A percentile compares a stretch with the other conserved stretches of the same genome.
Evolutionary conservation across 2,113 vertebrate genomes (phyloP).

Genomic region (Erpornis zantholeuca): DNA sequence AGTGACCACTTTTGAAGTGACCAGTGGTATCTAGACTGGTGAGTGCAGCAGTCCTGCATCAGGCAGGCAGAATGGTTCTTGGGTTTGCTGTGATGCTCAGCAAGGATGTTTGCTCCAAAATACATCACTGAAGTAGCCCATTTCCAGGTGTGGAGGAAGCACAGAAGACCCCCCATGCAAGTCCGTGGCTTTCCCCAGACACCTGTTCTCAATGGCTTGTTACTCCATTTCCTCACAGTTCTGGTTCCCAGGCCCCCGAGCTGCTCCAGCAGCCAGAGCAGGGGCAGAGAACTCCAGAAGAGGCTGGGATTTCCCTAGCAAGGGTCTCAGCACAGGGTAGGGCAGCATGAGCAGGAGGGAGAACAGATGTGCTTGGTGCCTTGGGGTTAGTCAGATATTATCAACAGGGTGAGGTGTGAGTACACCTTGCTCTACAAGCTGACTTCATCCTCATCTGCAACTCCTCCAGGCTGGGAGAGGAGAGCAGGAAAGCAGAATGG

Average conservation of each 20-base stretch:
- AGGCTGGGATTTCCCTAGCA: neutral
- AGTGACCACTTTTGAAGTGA: neutral
- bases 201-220: neutral
- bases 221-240: neutral
- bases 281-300: neutral
- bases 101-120: neutral
- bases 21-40: neutral
- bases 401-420: neutral
- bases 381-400: conserved; percentile 20
- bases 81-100: neutral
- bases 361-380: neutral
- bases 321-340: neutral
- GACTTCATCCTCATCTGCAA: conserved; percentile 35
- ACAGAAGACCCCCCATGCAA: fast-evolving
- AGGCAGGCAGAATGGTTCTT: neutral
- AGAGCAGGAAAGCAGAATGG: neutral
- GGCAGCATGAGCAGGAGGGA: neutral
- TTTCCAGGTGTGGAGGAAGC: neutral
- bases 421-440: conserved; percentile 43
- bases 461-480: conserved; percentile 42
- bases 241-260: neutral
- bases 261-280: neutral
- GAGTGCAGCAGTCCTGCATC: neutral
- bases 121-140: neutral
- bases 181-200: neutral